Conservation (phyloP, 2,888 invertebrate species). For the Aphidius colemani region DNA sequence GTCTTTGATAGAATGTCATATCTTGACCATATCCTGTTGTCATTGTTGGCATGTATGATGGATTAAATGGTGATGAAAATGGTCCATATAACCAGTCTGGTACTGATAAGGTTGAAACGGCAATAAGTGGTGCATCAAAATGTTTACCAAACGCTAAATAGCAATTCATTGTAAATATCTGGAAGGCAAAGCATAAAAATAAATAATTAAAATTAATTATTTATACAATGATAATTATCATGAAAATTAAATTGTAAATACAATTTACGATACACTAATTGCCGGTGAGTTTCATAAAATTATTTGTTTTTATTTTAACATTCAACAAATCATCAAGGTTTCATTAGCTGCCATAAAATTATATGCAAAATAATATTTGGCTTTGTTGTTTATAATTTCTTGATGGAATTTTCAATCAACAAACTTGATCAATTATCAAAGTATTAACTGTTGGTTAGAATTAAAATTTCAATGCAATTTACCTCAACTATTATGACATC, state of each 20-base stretch:
- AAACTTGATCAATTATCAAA: too few species aligned
- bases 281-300: too few species aligned
- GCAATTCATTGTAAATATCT: conserved; percentile 45
- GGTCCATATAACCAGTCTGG: conserved; percentile 43
- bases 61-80: conserved; percentile 41
- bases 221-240: background rate
- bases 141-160: conserved; percentile 43
- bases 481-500: conserved; percentile 45
- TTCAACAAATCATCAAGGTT: too few species aligned
- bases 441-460: too few species aligned
- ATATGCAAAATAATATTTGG: too few species aligned
- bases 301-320: too few species aligned
- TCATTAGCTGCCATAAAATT: too few species aligned
- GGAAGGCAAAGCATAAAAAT: conserved; percentile 1
- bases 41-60: conserved; percentile 37
- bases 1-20: conserved; percentile 45
- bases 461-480: background rate
- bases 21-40: conserved; percentile 29
- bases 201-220: background rate
- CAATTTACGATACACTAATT: too few species aligned
- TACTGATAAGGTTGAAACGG: conserved; percentile 33
- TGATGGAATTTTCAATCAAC: too few species aligned
- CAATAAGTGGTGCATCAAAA: conserved; percentile 43
- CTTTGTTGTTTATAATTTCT: too few species aligned
- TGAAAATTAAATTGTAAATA: too few species aligned